Evolutionary conservation across 2,888 invertebrate species (phyloP).

Genomic region (Clusia tigrina): DNA sequence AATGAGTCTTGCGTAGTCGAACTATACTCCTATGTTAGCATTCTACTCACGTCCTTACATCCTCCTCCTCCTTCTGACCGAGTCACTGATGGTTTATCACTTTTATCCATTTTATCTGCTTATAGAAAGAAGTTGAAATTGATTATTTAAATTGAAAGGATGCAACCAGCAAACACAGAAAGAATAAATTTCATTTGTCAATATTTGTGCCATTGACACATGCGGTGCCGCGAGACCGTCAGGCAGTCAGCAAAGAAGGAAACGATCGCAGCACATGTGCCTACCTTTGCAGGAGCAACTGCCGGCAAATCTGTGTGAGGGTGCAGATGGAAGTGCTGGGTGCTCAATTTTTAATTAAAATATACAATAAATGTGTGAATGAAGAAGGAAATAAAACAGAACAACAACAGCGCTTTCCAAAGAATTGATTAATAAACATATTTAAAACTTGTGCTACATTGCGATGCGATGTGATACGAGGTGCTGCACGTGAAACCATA

Average conservation of each 20-base stretch:
- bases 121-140: constrained; percentile 26
- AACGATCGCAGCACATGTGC: background rate
- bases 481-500: background rate
- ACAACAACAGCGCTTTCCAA: constrained; percentile 15
- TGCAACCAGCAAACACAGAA: constrained; percentile 30
- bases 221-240: background rate
- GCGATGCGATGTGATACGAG: background rate
- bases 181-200: constrained; percentile 39
- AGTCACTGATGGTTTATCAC: constrained; percentile 35
- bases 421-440: constrained; percentile 1
- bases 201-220: constrained; percentile 31
- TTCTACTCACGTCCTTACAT: no score
- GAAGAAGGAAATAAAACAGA: background rate
- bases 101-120: constrained; percentile 44
- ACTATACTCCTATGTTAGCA: no score
- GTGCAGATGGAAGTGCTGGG: background rate
- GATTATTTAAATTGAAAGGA: constrained; percentile 14
- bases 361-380: background rate
- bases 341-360: constrained; percentile 4
- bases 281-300: background rate
- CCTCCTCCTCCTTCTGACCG: background rate
- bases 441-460: background rate
- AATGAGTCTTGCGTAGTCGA: no score
- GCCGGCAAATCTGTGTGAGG: no score
- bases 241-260: background rate